phyloP scores from a whole-genome alignment of 2,113 vertebrate genomes.

The Calcarius ornatus region DNA sequence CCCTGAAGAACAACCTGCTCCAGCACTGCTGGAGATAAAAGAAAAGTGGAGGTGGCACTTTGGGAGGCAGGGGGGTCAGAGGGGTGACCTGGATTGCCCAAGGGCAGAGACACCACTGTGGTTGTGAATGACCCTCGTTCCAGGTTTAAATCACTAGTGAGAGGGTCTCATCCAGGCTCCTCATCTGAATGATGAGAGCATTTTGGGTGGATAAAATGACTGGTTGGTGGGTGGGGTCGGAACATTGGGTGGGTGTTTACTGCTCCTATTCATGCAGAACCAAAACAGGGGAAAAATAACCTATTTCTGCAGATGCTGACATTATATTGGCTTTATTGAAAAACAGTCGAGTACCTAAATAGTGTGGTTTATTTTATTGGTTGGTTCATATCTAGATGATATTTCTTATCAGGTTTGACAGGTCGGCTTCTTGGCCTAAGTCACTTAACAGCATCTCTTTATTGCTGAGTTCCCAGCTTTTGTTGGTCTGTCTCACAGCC shows the following conservation, averaged over 20 bases:
- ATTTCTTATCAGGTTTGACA: conserved; percentile 19
- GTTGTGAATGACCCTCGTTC: neutral
- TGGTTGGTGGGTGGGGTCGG: neutral
- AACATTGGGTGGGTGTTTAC: neutral
- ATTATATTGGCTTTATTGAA: neutral
- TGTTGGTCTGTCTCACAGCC: neutral
- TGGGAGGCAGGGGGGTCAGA: neutral
- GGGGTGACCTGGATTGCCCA: neutral
- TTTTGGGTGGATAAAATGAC: neutral
- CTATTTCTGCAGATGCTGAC: neutral
- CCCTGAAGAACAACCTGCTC: neutral
- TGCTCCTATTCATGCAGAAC: neutral
- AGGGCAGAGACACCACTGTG: neutral
- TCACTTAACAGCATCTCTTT: neutral
- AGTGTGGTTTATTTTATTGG: neutral
- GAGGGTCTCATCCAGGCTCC: neutral
- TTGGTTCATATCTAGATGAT: neutral
- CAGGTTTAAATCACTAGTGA: neutral
- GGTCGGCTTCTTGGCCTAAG: neutral
- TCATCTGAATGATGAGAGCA: neutral
- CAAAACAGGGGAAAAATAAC: neutral
- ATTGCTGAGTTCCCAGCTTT: neutral
- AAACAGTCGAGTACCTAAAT: neutral
- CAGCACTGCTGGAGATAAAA: neutral
- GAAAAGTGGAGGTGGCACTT: neutral